A percentile compares a stretch with the other conserved stretches of the same genome.
These are phyloP conservation scores for Heterotilapia buettikoferi DNA, from an alignment of 2,113 vertebrate genomes.

Conservation along the genomic window DNA sequence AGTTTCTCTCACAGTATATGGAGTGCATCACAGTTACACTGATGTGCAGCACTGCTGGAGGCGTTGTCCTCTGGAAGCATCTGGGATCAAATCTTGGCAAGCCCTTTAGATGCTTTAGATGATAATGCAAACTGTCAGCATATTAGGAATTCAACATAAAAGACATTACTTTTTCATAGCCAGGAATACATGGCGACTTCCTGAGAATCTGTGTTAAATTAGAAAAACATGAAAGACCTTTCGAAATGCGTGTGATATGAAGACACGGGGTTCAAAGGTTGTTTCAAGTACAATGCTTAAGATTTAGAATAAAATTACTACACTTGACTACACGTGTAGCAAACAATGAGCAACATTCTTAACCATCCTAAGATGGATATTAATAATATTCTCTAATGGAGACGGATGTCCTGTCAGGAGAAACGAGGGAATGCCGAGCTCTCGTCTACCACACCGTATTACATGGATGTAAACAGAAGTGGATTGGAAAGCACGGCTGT, in stretches of 20 bases:
- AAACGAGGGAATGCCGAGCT: background rate
- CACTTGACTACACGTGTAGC: background rate
- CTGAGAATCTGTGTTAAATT: background rate
- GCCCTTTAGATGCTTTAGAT: background rate
- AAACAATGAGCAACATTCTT: background rate
- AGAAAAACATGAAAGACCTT: background rate
- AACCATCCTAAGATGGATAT: conserved; percentile 23
- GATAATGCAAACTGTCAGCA: conserved; percentile 37
- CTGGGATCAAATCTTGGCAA: conserved; percentile 23
- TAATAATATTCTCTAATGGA: conserved; percentile 29
- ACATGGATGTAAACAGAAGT: conserved; percentile 7
- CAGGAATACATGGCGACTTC: background rate
- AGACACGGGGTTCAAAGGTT: background rate
- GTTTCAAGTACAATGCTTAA: background rate
- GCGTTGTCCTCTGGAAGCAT: conserved; percentile 18
- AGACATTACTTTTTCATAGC: conserved; percentile 4
- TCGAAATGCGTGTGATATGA: background rate
- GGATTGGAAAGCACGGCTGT: background rate
- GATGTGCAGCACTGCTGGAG: background rate
- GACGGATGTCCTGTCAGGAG: conserved; percentile 40
- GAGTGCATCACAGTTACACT: background rate
- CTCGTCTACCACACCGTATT: background rate
- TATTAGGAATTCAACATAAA: conserved; percentile 1
- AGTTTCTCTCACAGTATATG: background rate
- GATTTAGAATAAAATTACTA: background rate